These are phyloP conservation scores for Serrognathus titanus DNA, from an alignment of 2,888 invertebrate species.

Conservation along the genomic window DNA sequence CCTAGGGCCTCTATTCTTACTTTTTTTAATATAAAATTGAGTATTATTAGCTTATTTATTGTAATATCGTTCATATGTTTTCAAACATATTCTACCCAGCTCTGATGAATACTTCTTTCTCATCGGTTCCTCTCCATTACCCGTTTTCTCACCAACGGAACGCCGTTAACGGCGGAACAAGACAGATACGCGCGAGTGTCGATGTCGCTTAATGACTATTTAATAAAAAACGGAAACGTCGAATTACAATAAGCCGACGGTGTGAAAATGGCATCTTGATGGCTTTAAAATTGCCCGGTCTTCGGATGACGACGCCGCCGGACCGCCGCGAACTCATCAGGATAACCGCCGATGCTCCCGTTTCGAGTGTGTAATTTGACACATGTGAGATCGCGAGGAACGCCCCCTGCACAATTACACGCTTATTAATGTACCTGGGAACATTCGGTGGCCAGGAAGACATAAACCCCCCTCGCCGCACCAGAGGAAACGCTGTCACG, in stretches of 20 bases:
- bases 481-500: no score
- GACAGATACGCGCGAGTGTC: not conserved
- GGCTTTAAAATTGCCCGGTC: constrained; percentile 42
- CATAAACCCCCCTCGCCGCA: no score
- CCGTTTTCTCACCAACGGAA: no score
- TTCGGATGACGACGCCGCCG: not conserved
- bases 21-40: no score
- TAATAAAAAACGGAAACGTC: constrained; percentile 48
- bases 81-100: no score
- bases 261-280: constrained; percentile 48
- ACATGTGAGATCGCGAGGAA: constrained; percentile 3
- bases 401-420: not conserved
- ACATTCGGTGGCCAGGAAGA: not conserved
- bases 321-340: not conserved
- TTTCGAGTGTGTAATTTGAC: not conserved
- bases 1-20: no score
- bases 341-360: not conserved
- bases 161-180: no score
- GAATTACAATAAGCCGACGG: constrained; percentile 44
- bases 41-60: no score
- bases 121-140: no score
- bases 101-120: no score
- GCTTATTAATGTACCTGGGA: constrained; percentile 2
- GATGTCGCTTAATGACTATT: constrained; percentile 37
- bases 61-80: no score